Percentiles rank a stretch among this genome's conserved stretches.
Evolutionary conservation across 2,888 invertebrate genomes (phyloP).

Genomic region (Acronicta psi): DNA sequence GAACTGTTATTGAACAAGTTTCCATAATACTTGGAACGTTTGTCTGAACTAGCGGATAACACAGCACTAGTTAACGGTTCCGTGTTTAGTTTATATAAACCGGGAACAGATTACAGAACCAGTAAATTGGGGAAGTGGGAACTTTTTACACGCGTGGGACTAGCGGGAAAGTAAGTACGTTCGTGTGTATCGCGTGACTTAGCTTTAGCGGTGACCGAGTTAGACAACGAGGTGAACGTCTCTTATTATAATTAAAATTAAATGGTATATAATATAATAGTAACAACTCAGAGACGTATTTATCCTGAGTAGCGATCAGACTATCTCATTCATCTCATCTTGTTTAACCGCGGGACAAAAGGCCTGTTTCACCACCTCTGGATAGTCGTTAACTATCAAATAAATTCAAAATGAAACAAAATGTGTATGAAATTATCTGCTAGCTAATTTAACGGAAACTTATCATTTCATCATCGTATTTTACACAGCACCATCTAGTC

Average conservation of each 20-base stretch:
- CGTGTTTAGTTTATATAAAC: slow-evolving; percentile 18
- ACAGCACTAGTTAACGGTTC: slow-evolving; percentile 12
- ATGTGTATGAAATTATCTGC: too few relatives aligned
- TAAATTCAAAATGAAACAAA: too few relatives aligned
- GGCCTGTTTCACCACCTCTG: too few relatives aligned
- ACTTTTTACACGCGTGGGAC: slow-evolving; percentile 10
- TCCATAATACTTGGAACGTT: background rate
- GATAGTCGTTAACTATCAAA: too few relatives aligned
- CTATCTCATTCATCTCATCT: too few relatives aligned
- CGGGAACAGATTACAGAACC: background rate
- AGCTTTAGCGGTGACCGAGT: slow-evolving; percentile 34
- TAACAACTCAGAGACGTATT: too few relatives aligned
- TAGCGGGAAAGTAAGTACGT: background rate
- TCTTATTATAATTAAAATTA: slow-evolving; percentile 13
- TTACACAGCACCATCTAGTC: too few relatives aligned
- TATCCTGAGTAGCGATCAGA: too few relatives aligned
- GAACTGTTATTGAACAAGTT: background rate
- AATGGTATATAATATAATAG: slow-evolving; percentile 14
- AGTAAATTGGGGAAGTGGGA: background rate
- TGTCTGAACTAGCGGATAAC: background rate
- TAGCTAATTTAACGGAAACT: too few relatives aligned
- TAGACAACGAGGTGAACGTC: background rate
- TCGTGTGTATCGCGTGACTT: slow-evolving; percentile 32
- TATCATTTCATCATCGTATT: too few relatives aligned
- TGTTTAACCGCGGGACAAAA: too few relatives aligned